Conservation (phyloP, 2,888 invertebrate genomes). For the Syrista parreyssii region DNA sequence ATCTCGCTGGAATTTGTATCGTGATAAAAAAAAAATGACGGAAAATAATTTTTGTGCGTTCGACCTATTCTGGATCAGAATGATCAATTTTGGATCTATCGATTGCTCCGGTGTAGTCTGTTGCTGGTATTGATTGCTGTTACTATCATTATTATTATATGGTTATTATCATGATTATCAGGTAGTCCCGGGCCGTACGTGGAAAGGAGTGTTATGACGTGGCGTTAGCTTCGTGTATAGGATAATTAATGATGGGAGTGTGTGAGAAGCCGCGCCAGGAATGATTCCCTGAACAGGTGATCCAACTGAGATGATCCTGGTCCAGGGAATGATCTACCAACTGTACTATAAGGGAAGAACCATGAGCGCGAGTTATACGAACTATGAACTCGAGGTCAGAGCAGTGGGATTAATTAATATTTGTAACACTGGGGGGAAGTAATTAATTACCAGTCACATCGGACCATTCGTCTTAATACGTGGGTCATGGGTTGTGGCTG, state of each 20-base stretch:
- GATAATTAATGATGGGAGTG: conserved; percentile 27
- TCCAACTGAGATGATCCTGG: not conserved
- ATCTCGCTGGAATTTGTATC: too few relatives aligned
- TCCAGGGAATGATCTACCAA: not conserved
- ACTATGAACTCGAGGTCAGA: not conserved
- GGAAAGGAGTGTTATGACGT: not conserved
- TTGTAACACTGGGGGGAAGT: conserved; percentile 49
- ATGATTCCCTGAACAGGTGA: conserved; percentile 32
- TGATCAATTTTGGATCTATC: too few relatives aligned
- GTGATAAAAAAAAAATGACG: too few relatives aligned
- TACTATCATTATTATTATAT: too few relatives aligned
- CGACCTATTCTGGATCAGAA: too few relatives aligned
- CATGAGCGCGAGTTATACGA: not conserved
- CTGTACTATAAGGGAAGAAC: not conserved
- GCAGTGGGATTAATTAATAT: conserved; percentile 54
- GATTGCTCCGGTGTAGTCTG: too few relatives aligned
- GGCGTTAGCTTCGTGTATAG: not conserved
- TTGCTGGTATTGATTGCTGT: too few relatives aligned
- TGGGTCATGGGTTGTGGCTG: conserved; percentile 23
- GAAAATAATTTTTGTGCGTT: too few relatives aligned
- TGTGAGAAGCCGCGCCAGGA: conserved; percentile 26
- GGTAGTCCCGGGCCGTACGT: not conserved
- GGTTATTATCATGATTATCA: not conserved
- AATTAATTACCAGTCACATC: conserved; percentile 48
- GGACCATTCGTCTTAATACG: conserved; percentile 50